Base-by-base conservation (phyloP, 2,797 vertebrate species). In the Serranus cabrilla region DNA sequence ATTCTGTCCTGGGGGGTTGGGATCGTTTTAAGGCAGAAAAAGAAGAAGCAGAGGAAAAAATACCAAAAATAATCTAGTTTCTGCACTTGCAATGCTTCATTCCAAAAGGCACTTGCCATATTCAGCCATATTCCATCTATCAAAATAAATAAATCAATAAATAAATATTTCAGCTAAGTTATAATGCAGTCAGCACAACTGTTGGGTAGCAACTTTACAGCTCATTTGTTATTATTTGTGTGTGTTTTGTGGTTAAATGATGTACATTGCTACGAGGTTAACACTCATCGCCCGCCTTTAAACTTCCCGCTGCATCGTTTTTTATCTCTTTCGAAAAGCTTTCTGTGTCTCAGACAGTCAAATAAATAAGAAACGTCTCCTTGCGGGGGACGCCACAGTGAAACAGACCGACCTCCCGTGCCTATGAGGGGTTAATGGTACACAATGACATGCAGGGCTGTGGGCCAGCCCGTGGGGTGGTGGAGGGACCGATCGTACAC, bases 71-170 rank as follows among this genome's bases (percentile, higher is more conserved):
- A 68, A 82, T 49, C 47, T 34, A 9, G 62, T 78, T 70, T 79
- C 71, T 80, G 82, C 62, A 80, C 68, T 69, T 73, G 77, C 80
- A 45, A 66, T 58, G 68, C 76, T 84, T 83, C 72, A 20, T 67
- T 90, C 89, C 73, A 90, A 94, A 95, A 95, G 93, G 94, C 94
- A 95, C 94, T 94, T 93, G 89, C 94, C 92, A 92, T 92, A 86
- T 87, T 92, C 78, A 86, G 85, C 70, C n/a, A n/a, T n/a, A n/a
- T 84, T 91, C 87, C 71, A 66, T 83, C 80, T 69, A 71, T 63
- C 27, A 66, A 89, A 91, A 92, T 89, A 88, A 90, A 91, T 80
- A 74, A 79, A 78, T 86, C 25, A 81, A 82, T 76, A 82, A 87
- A 87, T 87, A 82, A 85, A 88, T 71, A 63, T 63, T 78, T 49